phyloP scores from a whole-genome alignment of 2,113 vertebrate genomes.

The Anarhynchus alexandrinus region DNA sequence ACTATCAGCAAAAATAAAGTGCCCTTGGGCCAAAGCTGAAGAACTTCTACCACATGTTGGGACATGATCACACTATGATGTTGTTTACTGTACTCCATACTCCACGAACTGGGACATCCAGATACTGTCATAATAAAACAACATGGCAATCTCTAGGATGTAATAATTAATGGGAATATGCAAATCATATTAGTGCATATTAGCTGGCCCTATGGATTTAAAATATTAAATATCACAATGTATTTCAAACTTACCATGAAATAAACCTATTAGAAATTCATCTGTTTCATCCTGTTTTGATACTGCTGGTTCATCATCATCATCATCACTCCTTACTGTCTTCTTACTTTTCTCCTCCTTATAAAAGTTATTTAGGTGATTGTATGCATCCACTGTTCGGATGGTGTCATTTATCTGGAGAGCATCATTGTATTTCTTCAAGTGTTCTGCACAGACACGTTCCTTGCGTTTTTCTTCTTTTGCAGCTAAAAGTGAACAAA shows the following conservation, averaged over 20 bases:
- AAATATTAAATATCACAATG: neutral
- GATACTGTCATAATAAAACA: neutral
- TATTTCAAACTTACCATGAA: slow-evolving; percentile 79
- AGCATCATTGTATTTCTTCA: slow-evolving; percentile 91
- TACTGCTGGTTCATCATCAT: slow-evolving; percentile 54
- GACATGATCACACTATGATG: neutral
- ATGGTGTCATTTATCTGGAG: slow-evolving; percentile 90
- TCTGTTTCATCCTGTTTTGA: slow-evolving; percentile 82
- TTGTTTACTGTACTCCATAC: neutral
- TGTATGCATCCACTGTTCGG: slow-evolving; percentile 87
- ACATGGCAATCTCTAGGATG: neutral
- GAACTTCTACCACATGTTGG: neutral
- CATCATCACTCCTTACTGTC: slow-evolving; percentile 57
- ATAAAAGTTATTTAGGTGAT: slow-evolving; percentile 83
- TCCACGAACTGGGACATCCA: neutral
- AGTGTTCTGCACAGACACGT: slow-evolving; percentile 87
- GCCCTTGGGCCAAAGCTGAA: neutral
- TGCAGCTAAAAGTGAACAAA: slow-evolving; percentile 76
- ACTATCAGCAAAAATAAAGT: neutral
- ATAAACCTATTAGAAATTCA: slow-evolving; percentile 83
- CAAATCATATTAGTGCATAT: neutral
- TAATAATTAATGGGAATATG: neutral
- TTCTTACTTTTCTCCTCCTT: slow-evolving; percentile 85
- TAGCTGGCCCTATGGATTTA: neutral
- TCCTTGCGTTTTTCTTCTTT: slow-evolving; percentile 83